A percentile compares a stretch with the other conserved stretches of the same genome.
Conservation (phyloP, 2,797 vertebrate species). For the Mormyrus proboscirostris region DNA sequence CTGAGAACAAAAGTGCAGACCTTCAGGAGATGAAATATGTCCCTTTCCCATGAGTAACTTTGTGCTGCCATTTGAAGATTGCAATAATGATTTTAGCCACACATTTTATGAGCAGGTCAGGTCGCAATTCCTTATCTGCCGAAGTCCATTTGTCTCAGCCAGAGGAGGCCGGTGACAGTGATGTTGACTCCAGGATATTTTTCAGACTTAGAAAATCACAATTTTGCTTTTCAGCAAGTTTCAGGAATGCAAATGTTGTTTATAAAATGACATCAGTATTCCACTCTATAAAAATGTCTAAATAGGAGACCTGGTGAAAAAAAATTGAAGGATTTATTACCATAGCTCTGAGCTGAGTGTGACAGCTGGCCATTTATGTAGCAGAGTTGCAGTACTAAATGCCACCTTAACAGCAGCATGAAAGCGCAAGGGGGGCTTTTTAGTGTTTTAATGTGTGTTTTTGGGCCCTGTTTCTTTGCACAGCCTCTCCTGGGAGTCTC, state of each 20-base stretch:
- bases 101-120: not conserved
- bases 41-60: not conserved
- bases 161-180: not conserved
- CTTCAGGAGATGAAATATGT: not conserved
- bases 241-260: not conserved
- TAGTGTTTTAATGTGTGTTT: not conserved
- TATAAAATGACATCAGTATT: not conserved
- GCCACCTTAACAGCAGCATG: not conserved
- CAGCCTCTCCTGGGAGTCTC: not conserved
- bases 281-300: not conserved
- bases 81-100: not conserved
- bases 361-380: not conserved
- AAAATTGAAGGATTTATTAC: not conserved
- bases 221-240: not conserved
- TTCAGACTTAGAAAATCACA: not conserved
- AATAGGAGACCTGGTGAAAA: not conserved
- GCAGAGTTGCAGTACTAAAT: not conserved
- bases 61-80: conserved; percentile 4
- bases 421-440: not conserved
- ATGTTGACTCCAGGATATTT: not conserved
- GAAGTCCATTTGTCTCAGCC: not conserved
- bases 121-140: not conserved
- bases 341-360: not conserved
- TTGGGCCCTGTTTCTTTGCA: not conserved
- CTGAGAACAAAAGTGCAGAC: not conserved